Evolutionary conservation across 2,113 vertebrate species (phyloP).

Genomic region (Halichoeres trimaculatus): DNA sequence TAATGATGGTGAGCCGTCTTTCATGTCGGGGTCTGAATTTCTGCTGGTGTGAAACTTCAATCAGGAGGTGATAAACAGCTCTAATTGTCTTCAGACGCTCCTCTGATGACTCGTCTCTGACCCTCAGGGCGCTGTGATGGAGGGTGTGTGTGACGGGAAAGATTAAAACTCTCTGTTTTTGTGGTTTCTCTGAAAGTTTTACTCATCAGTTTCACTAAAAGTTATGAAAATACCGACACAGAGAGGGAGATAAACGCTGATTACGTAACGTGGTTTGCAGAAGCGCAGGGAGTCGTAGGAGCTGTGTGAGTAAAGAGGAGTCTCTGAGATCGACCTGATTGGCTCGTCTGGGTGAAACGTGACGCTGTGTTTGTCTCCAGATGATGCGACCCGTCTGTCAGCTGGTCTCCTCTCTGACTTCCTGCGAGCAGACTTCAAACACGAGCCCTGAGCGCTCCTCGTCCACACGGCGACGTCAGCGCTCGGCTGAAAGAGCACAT

Average conservation of each 20-base stretch:
- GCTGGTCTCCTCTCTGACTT: background rate
- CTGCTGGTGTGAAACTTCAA: background rate
- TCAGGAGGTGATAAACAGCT: background rate
- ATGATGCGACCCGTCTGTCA: slow-evolving; percentile 7
- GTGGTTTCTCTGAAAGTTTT: slow-evolving; percentile 24
- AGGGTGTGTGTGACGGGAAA: background rate
- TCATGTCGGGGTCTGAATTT: background rate
- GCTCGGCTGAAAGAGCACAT: slow-evolving; percentile 66
- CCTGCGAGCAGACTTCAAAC: slow-evolving; percentile 25
- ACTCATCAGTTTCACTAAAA: slow-evolving; percentile 41
- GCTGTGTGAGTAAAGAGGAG: slow-evolving; percentile 46
- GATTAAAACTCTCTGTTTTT: slow-evolving; percentile 4
- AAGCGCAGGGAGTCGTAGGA: slow-evolving; percentile 38
- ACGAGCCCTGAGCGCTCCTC: background rate
- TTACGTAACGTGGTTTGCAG: slow-evolving; percentile 67
- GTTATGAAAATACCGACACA: slow-evolving; percentile 55
- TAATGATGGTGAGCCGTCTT: background rate
- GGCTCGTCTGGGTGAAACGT: background rate
- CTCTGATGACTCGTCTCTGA: background rate
- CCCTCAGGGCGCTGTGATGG: background rate
- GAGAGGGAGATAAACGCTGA: slow-evolving; percentile 60
- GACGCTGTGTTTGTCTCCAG: background rate
- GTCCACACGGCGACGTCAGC: slow-evolving; percentile 38
- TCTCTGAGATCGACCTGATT: background rate
- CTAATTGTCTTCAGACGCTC: background rate